Conservation (phyloP, 2,113 vertebrate species). For the Aldabrachelys gigantea region DNA sequence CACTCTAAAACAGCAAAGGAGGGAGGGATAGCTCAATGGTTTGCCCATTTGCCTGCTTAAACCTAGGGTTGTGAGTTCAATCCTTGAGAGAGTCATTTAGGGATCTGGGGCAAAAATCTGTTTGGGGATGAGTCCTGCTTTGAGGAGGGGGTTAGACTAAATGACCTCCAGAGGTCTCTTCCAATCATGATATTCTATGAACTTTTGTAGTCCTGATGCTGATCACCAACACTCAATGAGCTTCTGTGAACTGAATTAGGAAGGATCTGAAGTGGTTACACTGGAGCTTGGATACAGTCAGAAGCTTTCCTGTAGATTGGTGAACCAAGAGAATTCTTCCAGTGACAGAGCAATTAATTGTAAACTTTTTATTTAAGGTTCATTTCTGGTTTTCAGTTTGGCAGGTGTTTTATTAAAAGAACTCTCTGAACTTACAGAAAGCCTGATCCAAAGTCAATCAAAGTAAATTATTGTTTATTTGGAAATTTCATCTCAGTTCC, state of each 20-base stretch:
- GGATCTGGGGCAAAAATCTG: too few relatives aligned
- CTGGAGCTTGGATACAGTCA: not conserved
- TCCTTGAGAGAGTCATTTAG: too few relatives aligned
- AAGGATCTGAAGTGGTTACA: not conserved
- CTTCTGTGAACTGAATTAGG: not conserved
- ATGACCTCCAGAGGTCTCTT: too few relatives aligned
- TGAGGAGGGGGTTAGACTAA: too few relatives aligned
- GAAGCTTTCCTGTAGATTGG: not conserved
- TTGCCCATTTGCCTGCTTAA: too few relatives aligned
- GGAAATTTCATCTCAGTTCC: not conserved
- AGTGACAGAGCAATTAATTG: not conserved
- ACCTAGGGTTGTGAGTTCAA: too few relatives aligned
- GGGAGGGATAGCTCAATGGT: too few relatives aligned
- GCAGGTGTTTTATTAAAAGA: not conserved
- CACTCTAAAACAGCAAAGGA: not conserved
- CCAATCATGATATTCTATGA: not conserved
- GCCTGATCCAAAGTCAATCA: not conserved
- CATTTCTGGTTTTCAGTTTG: slow-evolving; percentile 5
- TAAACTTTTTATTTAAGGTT: not conserved
- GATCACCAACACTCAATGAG: not conserved
- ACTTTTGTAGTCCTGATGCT: not conserved
- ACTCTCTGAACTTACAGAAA: not conserved
- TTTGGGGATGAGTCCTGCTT: too few relatives aligned
- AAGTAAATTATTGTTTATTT: not conserved
- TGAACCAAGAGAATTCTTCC: not conserved